Base-by-base conservation (phyloP, 2,888 invertebrate genomes). In the Cerceris rybyensis region DNA sequence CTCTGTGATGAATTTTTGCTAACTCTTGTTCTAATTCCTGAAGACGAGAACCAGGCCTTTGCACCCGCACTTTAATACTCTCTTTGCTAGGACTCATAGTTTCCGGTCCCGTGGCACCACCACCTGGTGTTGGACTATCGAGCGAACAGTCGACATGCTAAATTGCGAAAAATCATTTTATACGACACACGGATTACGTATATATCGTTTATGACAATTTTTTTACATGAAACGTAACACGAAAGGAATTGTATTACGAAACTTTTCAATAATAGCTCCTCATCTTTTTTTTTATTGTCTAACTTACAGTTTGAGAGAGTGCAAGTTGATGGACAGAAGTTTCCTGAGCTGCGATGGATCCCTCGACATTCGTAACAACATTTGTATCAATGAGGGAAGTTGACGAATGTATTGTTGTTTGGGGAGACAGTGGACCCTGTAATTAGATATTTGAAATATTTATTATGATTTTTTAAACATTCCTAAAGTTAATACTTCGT, bases 1-100 rank as follows among this genome's bases (percentile, higher is more conserved):
- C 87, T 77, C 91, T 90, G 16, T 91, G 93, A 86, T 93, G 93
- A 79, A 93, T 93, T 80, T 93, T 93, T 1, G 93, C 92, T 17
- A 93, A 87, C 76, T 93, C 93, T 77, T 93, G 90, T 64, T 91
- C 92, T 41, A 92, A 81, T 63, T 92, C 92, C 59, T 92, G 91
- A 0, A 92, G 83, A 7, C 92, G 89, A n/a, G 91, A 91, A 16
- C 90, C 90, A 0, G 91, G 90, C 42, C 90, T 87, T 61, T 89
- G 91, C 7, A 79, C 59, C 59, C 90, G 86, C 41, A 88, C 72
- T 64, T 91, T 92, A 41, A 87, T 82, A 65, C 80, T 91, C 54
- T 92, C 92, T 73, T 91, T 92, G 50, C 90, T 92, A 0, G 92
- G 92, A 65, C 92, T 92, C 86, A 88, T 86, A 69, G 89, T 87